Evolutionary conservation across 1,140 invertebrate genomes (phyloP).

Genomic region (Brachionus calyciflorus): DNA sequence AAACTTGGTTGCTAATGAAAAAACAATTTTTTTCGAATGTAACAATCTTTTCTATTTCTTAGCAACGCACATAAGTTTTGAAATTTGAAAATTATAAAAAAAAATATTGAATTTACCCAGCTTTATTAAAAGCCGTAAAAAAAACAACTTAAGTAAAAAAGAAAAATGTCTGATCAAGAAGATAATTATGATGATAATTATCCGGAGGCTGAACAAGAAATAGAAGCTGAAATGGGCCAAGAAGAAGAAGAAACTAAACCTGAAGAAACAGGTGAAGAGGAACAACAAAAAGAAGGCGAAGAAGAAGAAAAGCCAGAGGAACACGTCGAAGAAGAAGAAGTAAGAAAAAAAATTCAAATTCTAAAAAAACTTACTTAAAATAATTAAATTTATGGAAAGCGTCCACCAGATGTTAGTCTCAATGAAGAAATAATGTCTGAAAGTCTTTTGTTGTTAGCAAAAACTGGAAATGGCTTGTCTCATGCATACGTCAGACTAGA

Average conservation of each 20-base stretch:
- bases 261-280: background rate
- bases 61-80: conserved; percentile 22
- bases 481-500: conserved; percentile 60
- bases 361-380: conserved; percentile 35
- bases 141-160: background rate
- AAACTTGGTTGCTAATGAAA: conserved; percentile 6
- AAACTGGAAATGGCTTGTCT: conserved; percentile 59
- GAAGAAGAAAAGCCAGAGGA: conserved; percentile 48
- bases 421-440: conserved; percentile 57
- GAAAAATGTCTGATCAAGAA: conserved; percentile 35
- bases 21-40: background rate
- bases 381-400: conserved; percentile 49
- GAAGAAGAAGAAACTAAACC: background rate
- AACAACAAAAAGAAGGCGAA: conserved; percentile 47
- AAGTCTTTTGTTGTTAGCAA: conserved; percentile 57
- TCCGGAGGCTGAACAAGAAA: conserved; percentile 1
- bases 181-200: background rate
- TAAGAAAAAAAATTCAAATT: conserved; percentile 33
- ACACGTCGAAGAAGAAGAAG: conserved; percentile 50
- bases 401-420: conserved; percentile 54
- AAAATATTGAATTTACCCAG: background rate
- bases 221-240: background rate
- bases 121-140: background rate
- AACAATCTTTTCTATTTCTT: background rate
- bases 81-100: conserved; percentile 34